Base-by-base conservation (phyloP, 2,888 invertebrate species). In the Pegoplata infirma region DNA sequence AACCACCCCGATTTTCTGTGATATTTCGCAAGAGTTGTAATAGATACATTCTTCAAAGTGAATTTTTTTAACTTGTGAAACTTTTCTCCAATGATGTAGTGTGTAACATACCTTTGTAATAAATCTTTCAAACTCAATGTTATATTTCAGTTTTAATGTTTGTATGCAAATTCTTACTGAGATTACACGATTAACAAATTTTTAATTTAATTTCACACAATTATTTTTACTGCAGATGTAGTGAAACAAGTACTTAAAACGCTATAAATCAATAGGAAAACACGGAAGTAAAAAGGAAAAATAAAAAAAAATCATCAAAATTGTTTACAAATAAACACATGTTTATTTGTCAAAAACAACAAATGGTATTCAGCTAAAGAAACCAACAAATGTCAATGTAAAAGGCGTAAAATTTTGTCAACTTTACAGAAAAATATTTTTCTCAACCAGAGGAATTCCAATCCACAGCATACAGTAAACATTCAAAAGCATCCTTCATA, bases 321-420 rank as follows among this genome's bases (percentile, higher is more conserved):
- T 36, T 78, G 47, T 69, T 74, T 69, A 66, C 66, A 71, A n/a
- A 61, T 74, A 53, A 75, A 75, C 79, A 79, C 67, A 64, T 73
- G 53, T 79, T 71, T 67, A 63, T 51, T 78, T 73, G 64, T 46
- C 59, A 76, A 56, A 28, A 16, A 16, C 40, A 64, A 21, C 5
- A 73, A 28, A 23, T 47, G 47, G 19, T 36, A 46, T 40, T n/a
- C 23, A 49, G 19, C 25, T 40, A 69, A 25, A 40, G 47, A 58
- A 59, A 66, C 58, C 40, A 64, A 14, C 77, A 71, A 71, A 71
- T 67, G 63, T 49, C 75, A 71, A 74, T 75, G 71, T 71, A 68
- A 75, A 72, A 79, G 79, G 75, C 75, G 71, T 75, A 71, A 47
- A 53, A 71, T 71, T 69, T 75, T 63, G 71, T 44, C 71, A 72